Conservation (phyloP, 2,888 invertebrate genomes). For the Lasioglossum malachurum region DNA sequence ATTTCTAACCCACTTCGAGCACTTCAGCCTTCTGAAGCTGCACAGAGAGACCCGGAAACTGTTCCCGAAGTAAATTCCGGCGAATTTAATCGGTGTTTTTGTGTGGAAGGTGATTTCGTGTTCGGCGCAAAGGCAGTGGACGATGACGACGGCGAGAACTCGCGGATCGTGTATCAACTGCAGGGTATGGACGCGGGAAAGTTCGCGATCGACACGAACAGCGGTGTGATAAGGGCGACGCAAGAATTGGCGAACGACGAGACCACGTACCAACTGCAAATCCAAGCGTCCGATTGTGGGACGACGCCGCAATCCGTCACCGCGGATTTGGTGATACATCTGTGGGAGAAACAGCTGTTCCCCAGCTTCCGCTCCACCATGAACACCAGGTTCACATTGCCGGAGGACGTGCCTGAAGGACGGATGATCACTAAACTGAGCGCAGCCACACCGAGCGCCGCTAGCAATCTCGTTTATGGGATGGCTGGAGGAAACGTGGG, state of each 20-base stretch:
- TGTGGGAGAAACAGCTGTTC: constrained; percentile 92
- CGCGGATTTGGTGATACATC: constrained; percentile 91
- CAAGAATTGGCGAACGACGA: constrained; percentile 88
- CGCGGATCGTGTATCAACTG: constrained; percentile 92
- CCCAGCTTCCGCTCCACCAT: constrained; percentile 91
- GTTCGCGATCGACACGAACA: constrained; percentile 92
- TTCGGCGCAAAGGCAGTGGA: constrained; percentile 96
- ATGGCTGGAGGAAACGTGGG: constrained; percentile 98
- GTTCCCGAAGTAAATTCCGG: too few species aligned
- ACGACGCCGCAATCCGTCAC: constrained; percentile 89
- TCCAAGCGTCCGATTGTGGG: constrained; percentile 94
- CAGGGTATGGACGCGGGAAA: constrained; percentile 91
- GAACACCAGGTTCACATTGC: constrained; percentile 90
- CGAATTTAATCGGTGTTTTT: neutral
- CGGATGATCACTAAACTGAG: constrained; percentile 91
- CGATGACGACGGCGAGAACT: constrained; percentile 92
- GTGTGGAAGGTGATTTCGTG: constrained; percentile 89
- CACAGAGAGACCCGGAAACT: too few species aligned
- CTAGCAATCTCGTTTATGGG: constrained; percentile 90
- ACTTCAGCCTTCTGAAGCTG: too few species aligned
- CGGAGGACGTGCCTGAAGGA: constrained; percentile 93
- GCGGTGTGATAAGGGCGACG: constrained; percentile 94
- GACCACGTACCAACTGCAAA: constrained; percentile 89
- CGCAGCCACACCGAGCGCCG: constrained; percentile 92
- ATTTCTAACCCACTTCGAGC: too few species aligned